A percentile compares a stretch with the other conserved stretches of the same genome.
These are phyloP conservation scores for Platyscapa corneri DNA, from an alignment of 1,140 invertebrate species.

Conservation along the genomic window DNA sequence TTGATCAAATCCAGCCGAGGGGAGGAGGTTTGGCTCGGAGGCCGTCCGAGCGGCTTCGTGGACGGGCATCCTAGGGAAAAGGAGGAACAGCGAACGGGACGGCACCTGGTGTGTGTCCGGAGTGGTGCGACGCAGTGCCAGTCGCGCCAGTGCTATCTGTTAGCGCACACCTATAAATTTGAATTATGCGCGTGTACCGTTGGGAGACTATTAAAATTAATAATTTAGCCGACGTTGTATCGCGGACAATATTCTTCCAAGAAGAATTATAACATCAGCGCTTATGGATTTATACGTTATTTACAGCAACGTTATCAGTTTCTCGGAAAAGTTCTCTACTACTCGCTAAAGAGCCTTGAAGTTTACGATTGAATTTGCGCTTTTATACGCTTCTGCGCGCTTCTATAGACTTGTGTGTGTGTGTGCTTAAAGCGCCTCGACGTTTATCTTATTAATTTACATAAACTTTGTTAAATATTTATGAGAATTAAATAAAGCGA, in stretches of 20 bases:
- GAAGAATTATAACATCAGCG: neutral
- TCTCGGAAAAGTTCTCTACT: slow-evolving; percentile 22
- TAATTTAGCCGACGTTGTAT: neutral
- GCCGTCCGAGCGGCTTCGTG: too few relatives aligned
- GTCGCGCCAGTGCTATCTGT: too few relatives aligned
- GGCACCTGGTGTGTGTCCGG: too few relatives aligned
- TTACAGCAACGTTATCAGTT: neutral
- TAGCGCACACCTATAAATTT: neutral
- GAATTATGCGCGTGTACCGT: neutral
- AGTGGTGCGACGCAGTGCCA: too few relatives aligned
- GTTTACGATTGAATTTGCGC: slow-evolving; percentile 31
- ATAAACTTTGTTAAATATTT: neutral
- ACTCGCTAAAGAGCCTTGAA: neutral
- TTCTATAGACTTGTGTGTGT: too few relatives aligned
- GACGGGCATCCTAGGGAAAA: too few relatives aligned
- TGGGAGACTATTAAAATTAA: slow-evolving; percentile 2
- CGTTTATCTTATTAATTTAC: neutral
- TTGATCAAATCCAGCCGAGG: too few relatives aligned
- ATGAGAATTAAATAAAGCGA: neutral
- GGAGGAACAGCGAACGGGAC: too few relatives aligned
- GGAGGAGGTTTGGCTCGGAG: too few relatives aligned
- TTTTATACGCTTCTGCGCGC: slow-evolving; percentile 1
- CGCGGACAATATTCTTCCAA: neutral
- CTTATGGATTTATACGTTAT: neutral
- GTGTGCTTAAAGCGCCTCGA: neutral